Percentiles rank a stretch among this genome's conserved stretches.
These are phyloP conservation scores for Epinephelus cyanopodus DNA, from an alignment of 2,113 vertebrate genomes.

Conservation along the genomic window DNA sequence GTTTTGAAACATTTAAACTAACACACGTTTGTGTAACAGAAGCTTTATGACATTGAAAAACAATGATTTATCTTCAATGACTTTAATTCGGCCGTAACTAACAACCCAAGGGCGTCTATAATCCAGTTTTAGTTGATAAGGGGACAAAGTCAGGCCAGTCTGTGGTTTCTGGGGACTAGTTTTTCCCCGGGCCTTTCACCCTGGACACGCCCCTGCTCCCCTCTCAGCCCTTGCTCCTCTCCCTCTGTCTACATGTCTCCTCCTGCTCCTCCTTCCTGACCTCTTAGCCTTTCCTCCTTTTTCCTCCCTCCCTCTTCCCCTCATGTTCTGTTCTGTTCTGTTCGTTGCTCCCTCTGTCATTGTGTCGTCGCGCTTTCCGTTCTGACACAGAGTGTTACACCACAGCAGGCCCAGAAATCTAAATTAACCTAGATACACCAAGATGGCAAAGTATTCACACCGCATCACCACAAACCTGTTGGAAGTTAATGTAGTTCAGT, in stretches of 20 bases:
- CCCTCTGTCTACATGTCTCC: constrained; percentile 54
- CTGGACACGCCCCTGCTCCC: constrained; percentile 59
- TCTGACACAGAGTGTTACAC: constrained; percentile 68
- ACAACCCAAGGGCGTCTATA: constrained; percentile 49
- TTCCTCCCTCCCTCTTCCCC: constrained; percentile 46
- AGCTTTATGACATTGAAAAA: constrained; percentile 41
- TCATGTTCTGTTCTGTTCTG: constrained; percentile 72
- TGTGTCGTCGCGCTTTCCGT: constrained; percentile 65
- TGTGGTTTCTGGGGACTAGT: constrained; percentile 38
- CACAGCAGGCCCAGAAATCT: constrained; percentile 57
- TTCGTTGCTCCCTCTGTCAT: constrained; percentile 74
- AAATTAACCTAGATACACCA: not conserved
- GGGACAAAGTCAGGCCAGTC: constrained; percentile 47
- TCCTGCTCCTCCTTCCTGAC: constrained; percentile 53
- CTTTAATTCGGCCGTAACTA: constrained; percentile 41
- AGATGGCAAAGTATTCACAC: constrained; percentile 16
- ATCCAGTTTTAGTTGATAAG: constrained; percentile 54
- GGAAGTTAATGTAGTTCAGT: constrained; percentile 2
- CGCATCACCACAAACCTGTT: constrained; percentile 19
- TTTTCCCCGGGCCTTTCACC: constrained; percentile 42
- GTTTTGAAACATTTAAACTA: not conserved
- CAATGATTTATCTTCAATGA: not conserved
- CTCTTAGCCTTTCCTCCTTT: constrained; percentile 57
- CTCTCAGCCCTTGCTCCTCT: constrained; percentile 13
- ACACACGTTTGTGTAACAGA: constrained; percentile 20